These are phyloP conservation scores for Falco peregrinus DNA, from an alignment of 2,797 vertebrate genomes.

Conservation along the genomic window DNA sequence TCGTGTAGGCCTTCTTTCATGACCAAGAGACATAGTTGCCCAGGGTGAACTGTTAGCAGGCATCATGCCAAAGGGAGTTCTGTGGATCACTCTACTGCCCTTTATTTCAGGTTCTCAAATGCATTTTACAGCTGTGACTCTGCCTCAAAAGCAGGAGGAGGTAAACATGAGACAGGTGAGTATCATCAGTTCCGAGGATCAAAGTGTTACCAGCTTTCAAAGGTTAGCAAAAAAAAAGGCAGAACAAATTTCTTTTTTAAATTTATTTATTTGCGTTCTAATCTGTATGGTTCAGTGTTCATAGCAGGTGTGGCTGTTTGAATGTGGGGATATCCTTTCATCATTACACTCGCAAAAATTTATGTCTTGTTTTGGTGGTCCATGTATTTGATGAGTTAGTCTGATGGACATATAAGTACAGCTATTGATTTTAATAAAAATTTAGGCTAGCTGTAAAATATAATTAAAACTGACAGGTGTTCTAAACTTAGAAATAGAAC, in stretches of 20 bases:
- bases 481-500: neutral
- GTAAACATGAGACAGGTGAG: neutral
- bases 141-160: neutral
- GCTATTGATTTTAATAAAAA: neutral
- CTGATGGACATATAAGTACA: neutral
- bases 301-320: neutral
- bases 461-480: neutral
- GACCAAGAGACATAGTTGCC: neutral
- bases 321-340: neutral
- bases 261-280: neutral
- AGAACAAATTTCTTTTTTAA: neutral
- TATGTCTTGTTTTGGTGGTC: neutral
- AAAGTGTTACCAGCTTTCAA: neutral
- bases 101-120: neutral
- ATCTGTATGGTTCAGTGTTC: neutral
- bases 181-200: neutral
- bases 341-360: neutral
- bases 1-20: neutral
- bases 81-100: neutral
- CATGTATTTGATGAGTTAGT: neutral
- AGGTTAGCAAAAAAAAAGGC: neutral
- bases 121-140: neutral
- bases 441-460: neutral
- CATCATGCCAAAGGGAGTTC: neutral
- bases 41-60: neutral